A percentile compares a stretch with the other conserved stretches of the same genome.
Evolutionary conservation across 2,888 invertebrate genomes (phyloP).

Genomic region (Doris montereyensis): DNA sequence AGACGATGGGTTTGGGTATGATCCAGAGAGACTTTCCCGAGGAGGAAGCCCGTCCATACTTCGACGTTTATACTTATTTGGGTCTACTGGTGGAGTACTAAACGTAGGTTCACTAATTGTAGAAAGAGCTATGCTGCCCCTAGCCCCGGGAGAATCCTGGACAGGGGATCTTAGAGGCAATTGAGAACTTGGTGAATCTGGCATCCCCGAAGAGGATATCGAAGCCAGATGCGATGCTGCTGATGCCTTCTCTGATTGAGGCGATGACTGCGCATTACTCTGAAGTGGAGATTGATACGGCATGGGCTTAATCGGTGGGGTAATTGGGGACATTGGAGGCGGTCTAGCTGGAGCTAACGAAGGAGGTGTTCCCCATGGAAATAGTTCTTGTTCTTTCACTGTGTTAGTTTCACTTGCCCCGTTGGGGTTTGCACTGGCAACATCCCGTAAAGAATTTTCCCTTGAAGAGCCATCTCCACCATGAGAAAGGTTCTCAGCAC

Average conservation of each 20-base stretch:
- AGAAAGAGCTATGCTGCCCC: constrained; percentile 39
- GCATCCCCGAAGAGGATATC: background rate
- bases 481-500: no score
- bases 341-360: constrained; percentile 22
- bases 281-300: background rate
- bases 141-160: constrained; percentile 24
- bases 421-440: no score
- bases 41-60: constrained; percentile 41
- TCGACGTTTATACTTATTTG: constrained; percentile 35
- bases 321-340: background rate
- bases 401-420: background rate
- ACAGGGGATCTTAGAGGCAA: constrained; percentile 21
- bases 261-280: background rate
- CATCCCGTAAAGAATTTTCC: no score
- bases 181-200: background rate
- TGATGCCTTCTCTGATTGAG: background rate
- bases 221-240: background rate
- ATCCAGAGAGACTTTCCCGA: no score
- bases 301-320: background rate
- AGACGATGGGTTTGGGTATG: constrained; percentile 37
- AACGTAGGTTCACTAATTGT: constrained; percentile 44
- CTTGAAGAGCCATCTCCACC: no score
- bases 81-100: constrained; percentile 24
- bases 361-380: constrained; percentile 46
- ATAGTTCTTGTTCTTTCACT: constrained; percentile 43